Conservation (phyloP, 2,888 invertebrate species). For the Allophyes oxyacanthae region DNA sequence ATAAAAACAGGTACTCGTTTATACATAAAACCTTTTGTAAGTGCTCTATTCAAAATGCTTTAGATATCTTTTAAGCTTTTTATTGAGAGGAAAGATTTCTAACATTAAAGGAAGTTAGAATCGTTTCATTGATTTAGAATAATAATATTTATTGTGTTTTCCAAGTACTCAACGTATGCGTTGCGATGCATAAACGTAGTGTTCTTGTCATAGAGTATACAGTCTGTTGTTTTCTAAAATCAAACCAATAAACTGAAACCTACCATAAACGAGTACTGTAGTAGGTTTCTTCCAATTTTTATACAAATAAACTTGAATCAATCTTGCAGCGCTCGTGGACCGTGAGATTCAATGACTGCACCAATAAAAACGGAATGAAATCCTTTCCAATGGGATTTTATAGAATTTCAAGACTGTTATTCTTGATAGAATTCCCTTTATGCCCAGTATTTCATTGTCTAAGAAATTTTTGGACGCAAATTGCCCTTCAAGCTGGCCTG, state of each 20-base stretch:
- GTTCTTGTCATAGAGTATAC: too few species aligned
- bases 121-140: too few species aligned
- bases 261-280: constrained; percentile 19
- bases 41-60: constrained; percentile 18
- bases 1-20: constrained; percentile 28
- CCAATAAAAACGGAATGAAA: constrained; percentile 58
- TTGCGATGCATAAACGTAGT: too few species aligned
- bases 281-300: constrained; percentile 44
- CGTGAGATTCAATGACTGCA: constrained; percentile 53
- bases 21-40: constrained; percentile 22
- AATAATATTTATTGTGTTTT: too few species aligned
- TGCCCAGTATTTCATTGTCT: constrained; percentile 40
- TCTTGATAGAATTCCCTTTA: constrained; percentile 55
- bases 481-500: too few species aligned
- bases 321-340: constrained; percentile 42
- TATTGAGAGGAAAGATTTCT: neutral
- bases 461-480: constrained; percentile 24
- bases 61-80: neutral
- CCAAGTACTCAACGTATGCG: too few species aligned
- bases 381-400: constrained; percentile 52
- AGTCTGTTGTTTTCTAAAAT: too few species aligned
- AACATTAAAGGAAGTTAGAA: constrained; percentile 2
- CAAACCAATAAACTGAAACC: constrained; percentile 27
- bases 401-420: constrained; percentile 53
- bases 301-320: constrained; percentile 55